These are phyloP conservation scores for Lordiphosa clarofinis DNA, from an alignment of 1,140 invertebrate genomes.

Conservation along the genomic window DNA sequence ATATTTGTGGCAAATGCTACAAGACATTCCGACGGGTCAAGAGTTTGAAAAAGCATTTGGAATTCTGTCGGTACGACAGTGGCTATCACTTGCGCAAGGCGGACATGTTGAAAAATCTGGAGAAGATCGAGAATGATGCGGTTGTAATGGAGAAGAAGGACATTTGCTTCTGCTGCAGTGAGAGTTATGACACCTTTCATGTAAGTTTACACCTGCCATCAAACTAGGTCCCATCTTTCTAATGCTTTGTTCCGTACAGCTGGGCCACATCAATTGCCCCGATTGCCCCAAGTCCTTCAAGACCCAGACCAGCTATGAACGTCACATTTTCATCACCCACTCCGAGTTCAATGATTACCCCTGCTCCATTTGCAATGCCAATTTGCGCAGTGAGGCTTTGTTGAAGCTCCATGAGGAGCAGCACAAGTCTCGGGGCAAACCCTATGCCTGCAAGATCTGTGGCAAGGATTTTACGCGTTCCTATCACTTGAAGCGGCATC, in stretches of 20 bases:
- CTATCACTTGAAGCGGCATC: conserved; percentile 88
- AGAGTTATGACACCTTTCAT: conserved; percentile 78
- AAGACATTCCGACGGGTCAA: conserved; percentile 72
- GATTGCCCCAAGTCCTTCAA: conserved; percentile 79
- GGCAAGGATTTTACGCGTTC: conserved; percentile 86
- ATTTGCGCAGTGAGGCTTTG: conserved; percentile 61
- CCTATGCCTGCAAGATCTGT: conserved; percentile 80
- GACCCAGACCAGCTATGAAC: conserved; percentile 73
- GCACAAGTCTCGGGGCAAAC: conserved; percentile 71
- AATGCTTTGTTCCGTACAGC: conserved; percentile 22
- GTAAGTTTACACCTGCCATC: conserved; percentile 27
- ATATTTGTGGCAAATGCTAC: conserved; percentile 76
- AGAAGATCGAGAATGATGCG: conserved; percentile 76
- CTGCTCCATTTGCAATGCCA: conserved; percentile 76
- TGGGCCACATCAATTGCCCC: conserved; percentile 77
- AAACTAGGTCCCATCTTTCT: neutral
- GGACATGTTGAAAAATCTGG: conserved; percentile 75
- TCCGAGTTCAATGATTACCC: conserved; percentile 66
- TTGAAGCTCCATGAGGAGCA: conserved; percentile 70
- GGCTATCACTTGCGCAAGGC: conserved; percentile 72
- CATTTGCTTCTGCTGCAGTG: conserved; percentile 75
- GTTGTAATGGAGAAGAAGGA: conserved; percentile 73
- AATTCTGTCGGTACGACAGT: conserved; percentile 73
- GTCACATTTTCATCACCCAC: conserved; percentile 76
- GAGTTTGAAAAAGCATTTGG: conserved; percentile 70